Conservation (phyloP, 2,888 invertebrate genomes). For the Plutella xylostella region DNA sequence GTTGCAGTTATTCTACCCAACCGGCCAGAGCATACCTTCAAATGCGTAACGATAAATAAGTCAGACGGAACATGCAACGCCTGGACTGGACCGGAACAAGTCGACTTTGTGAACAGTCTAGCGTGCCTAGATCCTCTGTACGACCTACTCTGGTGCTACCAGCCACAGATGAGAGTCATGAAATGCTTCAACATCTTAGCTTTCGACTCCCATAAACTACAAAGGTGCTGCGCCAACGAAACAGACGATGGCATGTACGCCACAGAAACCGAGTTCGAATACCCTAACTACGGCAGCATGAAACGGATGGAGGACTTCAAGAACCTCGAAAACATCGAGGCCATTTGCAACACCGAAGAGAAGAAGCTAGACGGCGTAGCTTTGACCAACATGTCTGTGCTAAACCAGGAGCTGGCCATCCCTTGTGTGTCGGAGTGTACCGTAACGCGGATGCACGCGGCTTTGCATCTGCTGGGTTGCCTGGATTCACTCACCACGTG, state of each 20-base stretch:
- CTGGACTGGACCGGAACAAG: conserved; percentile 85
- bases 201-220: conserved; percentile 72
- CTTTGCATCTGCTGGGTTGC: conserved; percentile 88
- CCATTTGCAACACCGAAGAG: conserved; percentile 35
- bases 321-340: conserved; percentile 44
- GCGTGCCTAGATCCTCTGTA: conserved; percentile 92
- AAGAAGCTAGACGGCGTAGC: conserved; percentile 36
- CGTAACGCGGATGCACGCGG: conserved; percentile 88
- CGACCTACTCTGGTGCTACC: conserved; percentile 94
- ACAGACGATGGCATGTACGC: conserved; percentile 25
- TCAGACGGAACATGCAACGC: conserved; percentile 89
- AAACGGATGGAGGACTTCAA: conserved; percentile 53
- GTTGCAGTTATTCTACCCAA: conserved; percentile 84
- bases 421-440: conserved; percentile 77
- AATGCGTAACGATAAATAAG: conserved; percentile 90
- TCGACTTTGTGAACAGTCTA: conserved; percentile 83
- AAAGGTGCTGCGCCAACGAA: conserved; percentile 47
- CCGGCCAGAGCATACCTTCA: conserved; percentile 82
- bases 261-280: conserved; percentile 38
- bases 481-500: conserved; percentile 89
- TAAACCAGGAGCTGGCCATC: conserved; percentile 85
- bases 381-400: conserved; percentile 69
- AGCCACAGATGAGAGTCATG: conserved; percentile 73
- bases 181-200: conserved; percentile 87
- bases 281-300: conserved; percentile 52